phyloP scores from a whole-genome alignment of 2,797 vertebrate species.

The Psittacula derbiana region DNA sequence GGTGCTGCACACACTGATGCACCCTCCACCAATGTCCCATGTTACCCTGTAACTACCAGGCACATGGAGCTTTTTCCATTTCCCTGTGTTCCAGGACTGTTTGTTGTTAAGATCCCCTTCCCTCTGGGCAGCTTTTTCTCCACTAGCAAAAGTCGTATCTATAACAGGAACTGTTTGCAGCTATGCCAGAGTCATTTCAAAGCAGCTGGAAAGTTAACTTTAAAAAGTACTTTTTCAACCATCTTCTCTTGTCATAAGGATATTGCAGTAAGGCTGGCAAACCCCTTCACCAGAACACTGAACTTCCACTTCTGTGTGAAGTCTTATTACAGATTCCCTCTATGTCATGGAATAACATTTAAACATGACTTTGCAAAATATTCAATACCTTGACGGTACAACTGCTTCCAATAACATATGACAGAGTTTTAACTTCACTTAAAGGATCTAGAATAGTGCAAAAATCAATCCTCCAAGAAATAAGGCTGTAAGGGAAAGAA shows the following conservation, averaged over 20 bases:
- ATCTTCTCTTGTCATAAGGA: background rate
- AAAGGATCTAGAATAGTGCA: background rate
- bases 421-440: background rate
- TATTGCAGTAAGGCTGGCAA: background rate
- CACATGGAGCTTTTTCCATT: background rate
- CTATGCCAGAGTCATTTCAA: background rate
- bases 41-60: background rate
- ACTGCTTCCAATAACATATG: background rate
- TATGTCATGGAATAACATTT: background rate
- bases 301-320: background rate
- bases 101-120: background rate
- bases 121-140: background rate
- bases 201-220: background rate
- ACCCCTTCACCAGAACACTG: background rate
- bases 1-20: background rate
- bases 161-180: background rate
- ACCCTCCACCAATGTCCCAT: fast-evolving
- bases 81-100: background rate
- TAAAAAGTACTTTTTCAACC: background rate
- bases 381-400: background rate
- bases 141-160: background rate
- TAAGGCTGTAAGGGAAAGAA: background rate
- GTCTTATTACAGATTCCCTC: background rate
- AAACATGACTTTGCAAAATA: background rate
- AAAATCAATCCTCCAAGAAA: background rate